Conservation (phyloP, 2,797 vertebrate genomes). For the Halcyon badia region DNA sequence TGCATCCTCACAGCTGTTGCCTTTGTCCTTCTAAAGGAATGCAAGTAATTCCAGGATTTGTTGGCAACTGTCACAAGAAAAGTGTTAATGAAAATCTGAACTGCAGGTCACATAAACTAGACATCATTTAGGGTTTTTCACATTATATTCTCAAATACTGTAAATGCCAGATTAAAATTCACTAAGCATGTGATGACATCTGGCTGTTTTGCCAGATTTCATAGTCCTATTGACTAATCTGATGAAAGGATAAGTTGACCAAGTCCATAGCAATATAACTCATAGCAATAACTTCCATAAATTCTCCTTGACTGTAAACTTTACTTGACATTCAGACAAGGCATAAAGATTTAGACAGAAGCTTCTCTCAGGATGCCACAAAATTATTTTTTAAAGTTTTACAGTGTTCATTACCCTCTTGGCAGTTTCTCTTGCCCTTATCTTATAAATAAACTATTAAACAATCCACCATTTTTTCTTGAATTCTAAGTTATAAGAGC, state of each 20-base stretch:
- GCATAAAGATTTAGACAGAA: not conserved
- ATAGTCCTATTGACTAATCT: not conserved
- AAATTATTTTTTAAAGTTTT: not conserved
- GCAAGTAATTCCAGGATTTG: slow-evolving; percentile 28
- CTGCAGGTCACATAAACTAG: not conserved
- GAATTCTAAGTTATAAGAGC: not conserved
- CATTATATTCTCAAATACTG: not conserved
- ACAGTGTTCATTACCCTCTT: not conserved
- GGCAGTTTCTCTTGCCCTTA: not conserved
- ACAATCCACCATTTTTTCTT: fast-evolving
- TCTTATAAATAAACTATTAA: not conserved
- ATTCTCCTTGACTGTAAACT: not conserved
- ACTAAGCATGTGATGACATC: slow-evolving; percentile 47
- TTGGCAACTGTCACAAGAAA: slow-evolving; percentile 16
- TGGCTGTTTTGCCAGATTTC: slow-evolving; percentile 4
- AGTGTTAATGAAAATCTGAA: slow-evolving; percentile 52
- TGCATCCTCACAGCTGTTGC: slow-evolving; percentile 28
- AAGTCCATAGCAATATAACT: not conserved
- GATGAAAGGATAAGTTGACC: slow-evolving; percentile 22
- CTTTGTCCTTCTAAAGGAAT: slow-evolving; percentile 2
- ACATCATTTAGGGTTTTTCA: not conserved
- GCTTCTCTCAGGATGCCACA: not conserved
- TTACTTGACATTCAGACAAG: not conserved
- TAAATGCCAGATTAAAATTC: not conserved
- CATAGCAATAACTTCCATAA: not conserved